phyloP scores from a whole-genome alignment of 1,140 invertebrate species.

The Caenorhabditis tropicalis region DNA sequence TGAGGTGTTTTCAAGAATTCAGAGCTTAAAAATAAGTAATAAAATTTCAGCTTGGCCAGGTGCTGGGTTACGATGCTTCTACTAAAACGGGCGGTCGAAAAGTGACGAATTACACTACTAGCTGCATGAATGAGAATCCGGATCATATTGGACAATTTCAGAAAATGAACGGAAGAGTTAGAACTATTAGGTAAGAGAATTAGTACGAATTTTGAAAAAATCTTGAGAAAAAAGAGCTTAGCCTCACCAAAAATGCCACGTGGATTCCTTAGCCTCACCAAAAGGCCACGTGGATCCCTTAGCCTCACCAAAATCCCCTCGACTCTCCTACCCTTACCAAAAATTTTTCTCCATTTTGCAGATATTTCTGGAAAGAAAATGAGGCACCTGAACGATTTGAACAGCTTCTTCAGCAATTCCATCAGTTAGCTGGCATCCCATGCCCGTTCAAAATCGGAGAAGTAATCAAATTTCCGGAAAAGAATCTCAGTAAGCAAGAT shows the following conservation, averaged over 20 bases:
- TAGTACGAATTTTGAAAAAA: neutral
- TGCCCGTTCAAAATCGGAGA: constrained; percentile 67
- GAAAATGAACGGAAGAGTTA: constrained; percentile 69
- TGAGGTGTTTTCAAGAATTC: constrained; percentile 13
- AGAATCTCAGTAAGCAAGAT: constrained; percentile 61
- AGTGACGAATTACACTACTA: constrained; percentile 61
- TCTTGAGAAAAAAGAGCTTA: neutral
- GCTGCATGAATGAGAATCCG: constrained; percentile 56
- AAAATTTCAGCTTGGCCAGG: neutral
- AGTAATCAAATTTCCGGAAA: constrained; percentile 66
- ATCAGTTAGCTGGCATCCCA: constrained; percentile 53
- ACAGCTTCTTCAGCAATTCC: constrained; percentile 52
- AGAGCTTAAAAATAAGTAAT: neutral
- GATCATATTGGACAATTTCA: constrained; percentile 66
- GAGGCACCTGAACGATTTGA: constrained; percentile 51
- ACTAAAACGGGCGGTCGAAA: constrained; percentile 60
- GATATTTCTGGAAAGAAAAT: constrained; percentile 63
- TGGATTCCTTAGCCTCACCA: no score
- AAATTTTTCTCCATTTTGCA: constrained; percentile 41
- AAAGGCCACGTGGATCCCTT: no score
- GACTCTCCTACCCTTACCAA: no score
- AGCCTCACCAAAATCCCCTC: no score
- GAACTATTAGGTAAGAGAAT: constrained; percentile 61
- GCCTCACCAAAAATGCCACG: neutral
- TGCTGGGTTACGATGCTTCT: constrained; percentile 23